A percentile compares a stretch with the other conserved stretches of the same genome.
Conservation (phyloP, 1,140 invertebrate species). For the Tetramorium alpestre region DNA sequence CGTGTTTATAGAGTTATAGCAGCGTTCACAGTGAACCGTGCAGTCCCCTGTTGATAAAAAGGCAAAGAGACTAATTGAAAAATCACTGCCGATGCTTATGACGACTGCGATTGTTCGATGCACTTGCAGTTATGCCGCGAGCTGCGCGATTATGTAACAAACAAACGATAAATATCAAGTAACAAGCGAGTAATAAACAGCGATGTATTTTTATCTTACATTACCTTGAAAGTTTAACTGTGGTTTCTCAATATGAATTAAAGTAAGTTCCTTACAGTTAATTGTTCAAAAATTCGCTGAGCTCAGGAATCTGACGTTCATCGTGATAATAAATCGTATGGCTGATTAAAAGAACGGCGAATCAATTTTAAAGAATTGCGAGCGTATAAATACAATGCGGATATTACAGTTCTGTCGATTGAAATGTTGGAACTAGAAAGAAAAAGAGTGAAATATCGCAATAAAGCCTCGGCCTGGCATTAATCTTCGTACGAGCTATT, state of each 20-base stretch:
- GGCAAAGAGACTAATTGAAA: constrained; percentile 31
- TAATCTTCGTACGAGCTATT: not conserved
- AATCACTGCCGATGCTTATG: not conserved
- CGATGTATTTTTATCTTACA: not conserved
- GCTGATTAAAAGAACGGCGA: not conserved
- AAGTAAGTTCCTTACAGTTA: not conserved
- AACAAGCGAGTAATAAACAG: not conserved
- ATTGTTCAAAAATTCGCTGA: not conserved
- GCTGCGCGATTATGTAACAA: constrained; percentile 22
- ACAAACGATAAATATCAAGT: not conserved
- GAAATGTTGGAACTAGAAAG: not conserved
- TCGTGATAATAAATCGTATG: not conserved
- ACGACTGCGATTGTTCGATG: not conserved
- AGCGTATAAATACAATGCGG: not conserved
- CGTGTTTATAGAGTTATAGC: constrained; percentile 18
- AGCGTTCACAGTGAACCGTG: constrained; percentile 17
- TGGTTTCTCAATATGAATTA: no score
- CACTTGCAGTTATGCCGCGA: not conserved
- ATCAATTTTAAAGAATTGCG: not conserved
- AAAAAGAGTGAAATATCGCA: not conserved
- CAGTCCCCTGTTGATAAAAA: constrained; percentile 8
- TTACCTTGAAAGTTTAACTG: not conserved
- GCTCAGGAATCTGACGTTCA: not conserved
- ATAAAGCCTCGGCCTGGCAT: not conserved
- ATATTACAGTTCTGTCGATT: not conserved